Base-by-base conservation (phyloP, 2,113 vertebrate genomes). In the Rhinopomastus cyanomelas region DNA sequence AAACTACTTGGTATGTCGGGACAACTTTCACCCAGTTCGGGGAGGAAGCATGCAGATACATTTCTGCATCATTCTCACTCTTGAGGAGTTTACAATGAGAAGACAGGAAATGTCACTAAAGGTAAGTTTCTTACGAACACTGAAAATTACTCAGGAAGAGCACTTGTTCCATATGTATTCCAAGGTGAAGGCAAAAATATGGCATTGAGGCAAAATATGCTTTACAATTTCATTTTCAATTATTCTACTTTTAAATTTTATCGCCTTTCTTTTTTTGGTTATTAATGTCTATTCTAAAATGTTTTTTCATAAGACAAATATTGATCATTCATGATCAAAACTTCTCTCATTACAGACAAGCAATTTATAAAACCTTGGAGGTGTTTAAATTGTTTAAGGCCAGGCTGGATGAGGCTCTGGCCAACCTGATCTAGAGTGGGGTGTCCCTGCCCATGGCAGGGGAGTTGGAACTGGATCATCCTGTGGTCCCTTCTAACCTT, bases 311-410 rank as follows among this genome's bases (percentile, higher is more conserved):
- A 72, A 88, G 20, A 37, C 8, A 61, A 73, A 73, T 69, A 64
- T 16, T 34, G n/a, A 53, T 74, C 34, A 78, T 9, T 62, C 5
- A 14, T 59, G 37, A 73, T 73, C 46, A 72, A 53, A 36, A 73
- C 2, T 73, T 76, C 37, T 37, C 5, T n/a, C 34, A 32, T 34
- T 82, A 84, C 36, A 16, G 19, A 71, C 27, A 72, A 12, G 11
- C 61, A 67, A 65, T 81, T 73, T 84, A 72, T 11, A 86, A 90
- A 84, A n/a, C n/a, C n/a, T n/a, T n/a, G n/a, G n/a, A n/a, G n/a
- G n/a, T n/a, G n/a, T n/a, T n/a, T n/a, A n/a, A n/a, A n/a, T n/a
- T n/a, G n/a, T n/a, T n/a, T n/a, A n/a, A n/a, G n/a, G n/a, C n/a
- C n/a, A n/a, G n/a, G n/a, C n/a, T n/a, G n/a, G n/a, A n/a, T n/a